Evolutionary conservation across 2,113 vertebrate species (phyloP).

Genomic region (Diglossa brunneiventris): DNA sequence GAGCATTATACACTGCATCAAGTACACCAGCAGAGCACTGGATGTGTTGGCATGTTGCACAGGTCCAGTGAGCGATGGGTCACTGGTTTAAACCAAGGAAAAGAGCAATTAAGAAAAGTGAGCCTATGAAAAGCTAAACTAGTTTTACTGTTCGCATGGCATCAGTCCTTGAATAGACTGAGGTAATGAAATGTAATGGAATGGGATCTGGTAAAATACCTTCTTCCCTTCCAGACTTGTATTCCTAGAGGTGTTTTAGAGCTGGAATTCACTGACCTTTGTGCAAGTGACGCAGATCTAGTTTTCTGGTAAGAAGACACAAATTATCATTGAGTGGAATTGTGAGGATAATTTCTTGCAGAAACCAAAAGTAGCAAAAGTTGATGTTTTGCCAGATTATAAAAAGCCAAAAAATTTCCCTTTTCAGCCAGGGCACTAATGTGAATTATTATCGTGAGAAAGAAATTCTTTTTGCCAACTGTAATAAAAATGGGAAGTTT

Average conservation of each 20-base stretch:
- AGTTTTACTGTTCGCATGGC: not conserved
- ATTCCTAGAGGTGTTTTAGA: conserved; percentile 31
- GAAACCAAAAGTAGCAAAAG: conserved; percentile 45
- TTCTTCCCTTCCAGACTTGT: not conserved
- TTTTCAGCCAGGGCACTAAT: conserved; percentile 30
- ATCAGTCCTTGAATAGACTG: not conserved
- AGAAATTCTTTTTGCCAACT: conserved; percentile 13
- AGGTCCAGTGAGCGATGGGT: fast-evolving
- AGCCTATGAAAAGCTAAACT: not conserved
- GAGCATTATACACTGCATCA: not conserved
- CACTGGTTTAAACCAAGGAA: not conserved
- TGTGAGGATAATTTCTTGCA: conserved; percentile 26
- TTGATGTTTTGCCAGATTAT: conserved; percentile 32
- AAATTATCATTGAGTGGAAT: conserved; percentile 33
- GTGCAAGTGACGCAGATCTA: conserved; percentile 37
- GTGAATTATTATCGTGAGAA: conserved; percentile 37
- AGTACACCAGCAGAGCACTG: not conserved
- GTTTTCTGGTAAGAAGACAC: conserved; percentile 49
- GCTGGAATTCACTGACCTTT: conserved; percentile 42
- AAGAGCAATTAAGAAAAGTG: not conserved
- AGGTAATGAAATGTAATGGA: not conserved
- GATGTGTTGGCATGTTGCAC: not conserved
- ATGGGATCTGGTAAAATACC: not conserved
- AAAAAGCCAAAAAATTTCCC: conserved; percentile 2
- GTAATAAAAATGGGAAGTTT: conserved; percentile 9